phyloP scores from a whole-genome alignment of 2,888 invertebrate species.

The Ariolimax columbianus region DNA sequence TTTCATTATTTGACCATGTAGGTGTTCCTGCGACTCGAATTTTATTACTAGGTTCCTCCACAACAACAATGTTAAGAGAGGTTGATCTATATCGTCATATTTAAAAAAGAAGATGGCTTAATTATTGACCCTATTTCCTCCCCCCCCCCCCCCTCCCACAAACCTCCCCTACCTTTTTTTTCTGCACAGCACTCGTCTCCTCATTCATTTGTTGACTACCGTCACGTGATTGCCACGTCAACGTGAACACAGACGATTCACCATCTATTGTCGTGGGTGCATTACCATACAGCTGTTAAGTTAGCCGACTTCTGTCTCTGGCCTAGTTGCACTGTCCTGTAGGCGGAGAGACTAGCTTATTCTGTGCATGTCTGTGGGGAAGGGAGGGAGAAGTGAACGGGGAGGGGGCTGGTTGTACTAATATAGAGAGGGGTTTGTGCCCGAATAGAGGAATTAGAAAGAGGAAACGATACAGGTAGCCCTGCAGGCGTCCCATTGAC shows the following conservation, averaged over 20 bases:
- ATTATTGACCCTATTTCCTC: no score
- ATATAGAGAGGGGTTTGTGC: no score
- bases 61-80: no score
- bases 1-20: no score
- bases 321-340: not conserved
- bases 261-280: not conserved
- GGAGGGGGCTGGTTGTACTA: not conserved
- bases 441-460: no score
- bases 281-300: conserved; percentile 18
- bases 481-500: no score
- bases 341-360: not conserved
- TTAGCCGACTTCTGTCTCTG: not conserved
- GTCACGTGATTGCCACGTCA: not conserved
- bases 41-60: no score
- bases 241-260: not conserved
- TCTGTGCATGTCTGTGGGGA: not conserved
- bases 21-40: no score
- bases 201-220: not conserved
- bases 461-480: no score
- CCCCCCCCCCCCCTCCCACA: not conserved
- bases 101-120: no score
- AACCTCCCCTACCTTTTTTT: not conserved
- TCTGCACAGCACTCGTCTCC: not conserved
- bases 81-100: no score
- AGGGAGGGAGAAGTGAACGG: not conserved